These are phyloP conservation scores for Sitta europaea DNA, from an alignment of 2,113 vertebrate species.

Conservation along the genomic window DNA sequence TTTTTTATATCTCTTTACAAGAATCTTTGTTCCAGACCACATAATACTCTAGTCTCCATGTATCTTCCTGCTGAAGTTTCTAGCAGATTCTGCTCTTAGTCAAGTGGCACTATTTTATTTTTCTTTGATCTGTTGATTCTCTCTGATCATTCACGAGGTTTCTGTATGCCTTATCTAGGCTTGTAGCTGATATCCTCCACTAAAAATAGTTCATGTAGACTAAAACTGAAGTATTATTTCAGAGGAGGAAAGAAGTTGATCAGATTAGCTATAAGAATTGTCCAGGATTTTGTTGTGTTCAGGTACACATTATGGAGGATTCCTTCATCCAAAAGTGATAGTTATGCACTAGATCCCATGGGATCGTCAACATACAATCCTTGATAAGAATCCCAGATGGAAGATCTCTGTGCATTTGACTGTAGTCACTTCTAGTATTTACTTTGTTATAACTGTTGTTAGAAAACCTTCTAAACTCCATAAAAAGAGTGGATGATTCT, in stretches of 20 bases:
- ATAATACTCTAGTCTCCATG: not conserved
- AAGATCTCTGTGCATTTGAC: not conserved
- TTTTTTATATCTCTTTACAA: not conserved
- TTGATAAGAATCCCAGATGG: not conserved
- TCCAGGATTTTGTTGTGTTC: not conserved
- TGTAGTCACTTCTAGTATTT: not conserved
- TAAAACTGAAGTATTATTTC: not conserved
- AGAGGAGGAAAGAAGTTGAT: not conserved
- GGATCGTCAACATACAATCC: not conserved
- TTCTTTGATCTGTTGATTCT: not conserved
- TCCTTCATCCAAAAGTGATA: not conserved
- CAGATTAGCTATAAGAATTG: not conserved
- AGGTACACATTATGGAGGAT: not conserved
- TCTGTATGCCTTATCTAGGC: not conserved
- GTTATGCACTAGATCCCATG: not conserved
- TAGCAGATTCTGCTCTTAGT: not conserved
- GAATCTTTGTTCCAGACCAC: not conserved
- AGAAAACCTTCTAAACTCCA: not conserved
- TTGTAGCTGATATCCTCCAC: not conserved
- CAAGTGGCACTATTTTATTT: not conserved
- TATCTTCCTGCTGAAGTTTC: not conserved
- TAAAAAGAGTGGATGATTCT: not conserved
- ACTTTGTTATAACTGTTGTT: not conserved
- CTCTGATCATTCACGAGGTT: not conserved
- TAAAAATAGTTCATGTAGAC: not conserved